phyloP scores from a whole-genome alignment of 2,797 vertebrate species.

The Hypotaenidia philippensis region DNA sequence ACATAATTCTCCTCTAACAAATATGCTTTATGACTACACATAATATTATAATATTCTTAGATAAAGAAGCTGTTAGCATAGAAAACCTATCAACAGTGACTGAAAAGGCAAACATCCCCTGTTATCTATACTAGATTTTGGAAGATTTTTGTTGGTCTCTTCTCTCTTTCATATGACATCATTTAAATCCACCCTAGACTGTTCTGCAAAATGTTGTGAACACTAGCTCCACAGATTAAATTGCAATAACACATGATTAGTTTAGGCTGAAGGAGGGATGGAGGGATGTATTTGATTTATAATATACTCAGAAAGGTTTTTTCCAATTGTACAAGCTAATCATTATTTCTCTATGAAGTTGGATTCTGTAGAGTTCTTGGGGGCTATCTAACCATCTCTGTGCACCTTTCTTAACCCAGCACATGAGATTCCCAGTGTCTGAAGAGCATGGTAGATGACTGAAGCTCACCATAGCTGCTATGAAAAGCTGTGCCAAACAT shows the following conservation, averaged over 20 bases:
- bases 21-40: background rate
- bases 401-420: background rate
- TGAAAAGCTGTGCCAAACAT: background rate
- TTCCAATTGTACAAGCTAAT: background rate
- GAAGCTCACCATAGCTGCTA: background rate
- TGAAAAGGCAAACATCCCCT: background rate
- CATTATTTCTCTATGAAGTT: accelerated
- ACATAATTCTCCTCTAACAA: background rate
- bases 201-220: background rate
- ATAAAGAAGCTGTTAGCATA: background rate
- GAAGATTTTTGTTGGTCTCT: background rate
- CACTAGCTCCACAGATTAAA: background rate
- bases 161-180: background rate
- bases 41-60: background rate
- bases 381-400: background rate
- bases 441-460: background rate
- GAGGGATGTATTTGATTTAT: background rate
- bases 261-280: background rate
- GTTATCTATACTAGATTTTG: background rate
- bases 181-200: background rate
- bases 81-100: background rate
- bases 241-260: background rate
- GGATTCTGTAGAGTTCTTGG: background rate
- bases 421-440: background rate
- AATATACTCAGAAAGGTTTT: background rate